Evolutionary conservation across 1,140 invertebrate genomes (phyloP), one percentile per base, ranked within the genome.

Genomic region (Heliconius hermathena): DNA sequence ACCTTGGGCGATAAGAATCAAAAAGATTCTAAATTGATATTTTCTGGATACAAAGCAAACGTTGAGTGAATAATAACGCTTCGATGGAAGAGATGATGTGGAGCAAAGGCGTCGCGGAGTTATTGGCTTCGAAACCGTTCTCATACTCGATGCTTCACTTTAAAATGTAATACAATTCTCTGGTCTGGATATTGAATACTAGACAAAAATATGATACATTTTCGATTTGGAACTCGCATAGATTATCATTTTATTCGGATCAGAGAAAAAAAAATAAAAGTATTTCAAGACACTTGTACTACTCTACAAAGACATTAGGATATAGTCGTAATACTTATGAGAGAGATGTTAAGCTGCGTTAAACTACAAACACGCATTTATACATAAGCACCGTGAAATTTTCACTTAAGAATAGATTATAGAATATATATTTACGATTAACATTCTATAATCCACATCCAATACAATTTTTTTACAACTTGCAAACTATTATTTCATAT

Each of bases 61-160:
- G 82, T 74, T 82, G 77, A 82, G 81, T 84, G 84, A 85, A 87
- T 87, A 87, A 85, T 85, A 83, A 87, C 81, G 80, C 82, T 81
- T 72, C 74, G 75, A 81, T 84, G 80, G 80, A 81, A 81, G 73
- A 83, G 79, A 84, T 82, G 81, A 85, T 83, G 83, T 77, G 82
- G 75, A 75, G 78, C 79, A 85, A 85, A 84, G 81, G 77, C 81
- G 84, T 80, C 76, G 73, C 70, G 78, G 46, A 84, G 82, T 83
- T 84, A 87, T 85, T 85, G 82, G 75, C 82, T 83, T 77, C 73
- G 75, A 81, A 83, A 74, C 60, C 80, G 74, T 74, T 79, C 60
- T 38, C 73, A 70, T 74, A 38, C 49, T 41, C 66, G 52, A 75
- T 75, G 54, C 60, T 57, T 78, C 54, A 73, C 52, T 78, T 71